These are phyloP conservation scores for Abrostola tripartita DNA, from an alignment of 2,888 invertebrate genomes.

Conservation along the genomic window DNA sequence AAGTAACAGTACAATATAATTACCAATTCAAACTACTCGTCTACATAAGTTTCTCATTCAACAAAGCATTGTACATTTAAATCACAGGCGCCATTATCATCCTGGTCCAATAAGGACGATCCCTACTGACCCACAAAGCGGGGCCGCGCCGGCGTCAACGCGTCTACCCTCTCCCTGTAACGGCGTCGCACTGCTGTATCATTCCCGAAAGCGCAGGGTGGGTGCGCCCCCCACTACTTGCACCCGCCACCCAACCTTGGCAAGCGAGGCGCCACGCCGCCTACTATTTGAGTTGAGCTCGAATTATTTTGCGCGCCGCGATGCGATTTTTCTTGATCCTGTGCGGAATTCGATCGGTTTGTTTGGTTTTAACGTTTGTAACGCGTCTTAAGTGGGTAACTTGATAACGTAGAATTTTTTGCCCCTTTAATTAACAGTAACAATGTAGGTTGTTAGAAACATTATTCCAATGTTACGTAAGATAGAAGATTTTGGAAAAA, in stretches of 20 bases:
- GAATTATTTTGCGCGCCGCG: slow-evolving; percentile 44
- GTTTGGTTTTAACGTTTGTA: slow-evolving; percentile 8
- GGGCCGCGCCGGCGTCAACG: slow-evolving; percentile 55
- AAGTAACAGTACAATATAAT: slow-evolving; percentile 7
- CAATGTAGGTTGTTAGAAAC: too few relatives aligned
- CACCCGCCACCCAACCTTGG: slow-evolving; percentile 40
- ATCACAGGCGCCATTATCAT: slow-evolving; percentile 30
- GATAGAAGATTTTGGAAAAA: too few relatives aligned
- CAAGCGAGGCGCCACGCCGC: slow-evolving; percentile 59
- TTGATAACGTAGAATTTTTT: too few relatives aligned
- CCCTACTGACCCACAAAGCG: slow-evolving; percentile 53
- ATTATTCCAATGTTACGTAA: too few relatives aligned
- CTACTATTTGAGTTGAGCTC: slow-evolving; percentile 43
- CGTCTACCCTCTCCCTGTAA: slow-evolving; percentile 61
- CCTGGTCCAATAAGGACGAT: slow-evolving; percentile 24
- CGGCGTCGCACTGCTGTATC: slow-evolving; percentile 78
- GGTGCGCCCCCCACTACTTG: slow-evolving; percentile 29
- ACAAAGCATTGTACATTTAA: slow-evolving; percentile 20
- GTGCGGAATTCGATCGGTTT: slow-evolving; percentile 33
- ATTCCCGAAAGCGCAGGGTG: slow-evolving; percentile 59
- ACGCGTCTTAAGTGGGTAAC: background rate
- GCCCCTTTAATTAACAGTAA: too few relatives aligned
- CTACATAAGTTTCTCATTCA: slow-evolving; percentile 12
- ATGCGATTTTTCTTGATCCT: slow-evolving; percentile 38
- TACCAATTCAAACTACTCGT: slow-evolving; percentile 1